Evolutionary conservation across 2,797 vertebrate species (phyloP).

Genomic region (Muscicapa striata): DNA sequence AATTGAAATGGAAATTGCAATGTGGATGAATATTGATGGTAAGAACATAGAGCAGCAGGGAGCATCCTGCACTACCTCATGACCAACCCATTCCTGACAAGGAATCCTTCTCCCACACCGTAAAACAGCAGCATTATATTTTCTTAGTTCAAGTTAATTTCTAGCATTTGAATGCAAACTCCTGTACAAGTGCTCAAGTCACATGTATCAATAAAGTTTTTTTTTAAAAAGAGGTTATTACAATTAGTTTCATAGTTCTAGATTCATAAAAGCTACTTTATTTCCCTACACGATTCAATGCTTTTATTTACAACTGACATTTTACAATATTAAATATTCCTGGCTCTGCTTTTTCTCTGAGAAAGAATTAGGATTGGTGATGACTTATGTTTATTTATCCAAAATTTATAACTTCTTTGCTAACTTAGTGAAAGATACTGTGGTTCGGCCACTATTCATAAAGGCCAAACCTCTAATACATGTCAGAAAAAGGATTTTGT

Average conservation of each 20-base stretch:
- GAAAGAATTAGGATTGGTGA: background rate
- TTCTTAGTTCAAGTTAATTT: constrained; percentile 56
- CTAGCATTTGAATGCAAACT: constrained; percentile 30
- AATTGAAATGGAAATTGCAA: constrained; percentile 67
- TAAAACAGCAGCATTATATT: background rate
- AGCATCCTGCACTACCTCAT: background rate
- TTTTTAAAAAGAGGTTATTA: background rate
- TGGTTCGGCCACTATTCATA: background rate
- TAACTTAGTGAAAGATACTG: background rate
- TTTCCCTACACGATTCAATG: constrained; percentile 21
- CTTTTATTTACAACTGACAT: background rate
- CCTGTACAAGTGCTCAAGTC: background rate
- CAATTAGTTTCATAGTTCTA: constrained; percentile 45
- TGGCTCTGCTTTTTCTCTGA: background rate
- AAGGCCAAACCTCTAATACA: background rate
- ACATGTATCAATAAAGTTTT: background rate
- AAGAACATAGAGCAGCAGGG: constrained; percentile 24
- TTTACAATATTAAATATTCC: background rate
- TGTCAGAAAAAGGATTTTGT: background rate
- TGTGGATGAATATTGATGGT: constrained; percentile 18
- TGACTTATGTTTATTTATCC: background rate
- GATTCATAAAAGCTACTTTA: constrained; percentile 45
- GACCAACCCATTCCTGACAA: background rate
- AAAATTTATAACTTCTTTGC: background rate
- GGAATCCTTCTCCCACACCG: background rate